Base-by-base conservation (phyloP, 2,888 invertebrate species). In the Melanophora roralis region DNA sequence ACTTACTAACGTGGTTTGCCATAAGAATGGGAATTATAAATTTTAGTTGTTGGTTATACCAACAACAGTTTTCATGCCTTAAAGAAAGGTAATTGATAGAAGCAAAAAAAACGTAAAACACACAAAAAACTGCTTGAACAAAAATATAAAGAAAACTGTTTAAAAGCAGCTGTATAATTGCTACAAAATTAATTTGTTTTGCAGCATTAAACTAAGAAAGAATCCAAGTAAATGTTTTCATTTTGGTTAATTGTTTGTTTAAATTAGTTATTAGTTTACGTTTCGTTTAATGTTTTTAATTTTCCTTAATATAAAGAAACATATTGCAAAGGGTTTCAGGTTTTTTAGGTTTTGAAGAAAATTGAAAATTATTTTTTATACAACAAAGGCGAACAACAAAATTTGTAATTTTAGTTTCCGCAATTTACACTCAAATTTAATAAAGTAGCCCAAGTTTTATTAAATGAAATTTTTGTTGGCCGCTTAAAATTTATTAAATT, bases 131-230 rank as follows among this genome's bases (percentile, higher is more conserved):
- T 16, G 32, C 9, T n/a, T 34, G 11, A 36, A 34, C 8, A 27
- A 38, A 16, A n/a, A n/a, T 27, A 6, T 27, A 55, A 62, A 36
- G 34, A 6, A 40, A 27, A 27, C 4, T 27, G 6, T 3, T 27
- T 27, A 6, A 3, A 27, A 27, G 0, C 21, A 16, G 23, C 43
- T 21, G 32, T 62, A 64, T 68, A 80, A 76, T 71, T 75, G 76
- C 72, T 64, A 32, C 32, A 57, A 75, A 45, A 68, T 64, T 57
- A 72, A 62, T 72, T 68, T 72, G 59, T 72, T 45, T 57, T 62
- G 71, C 43, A 62, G 59, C 51, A 60, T n/a, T n/a, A n/a, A n/a
- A 55, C 51, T 73, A 73, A 64, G 68, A 55, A 62, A 62, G 62
- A 73, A 65, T 62, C 53, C 47, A 34, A 49, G 55, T 60, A 62